Evolutionary conservation across 2,888 invertebrate species (phyloP), one percentile per base, ranked within the genome.

Genomic region (Cryptocephalus primarius): DNA sequence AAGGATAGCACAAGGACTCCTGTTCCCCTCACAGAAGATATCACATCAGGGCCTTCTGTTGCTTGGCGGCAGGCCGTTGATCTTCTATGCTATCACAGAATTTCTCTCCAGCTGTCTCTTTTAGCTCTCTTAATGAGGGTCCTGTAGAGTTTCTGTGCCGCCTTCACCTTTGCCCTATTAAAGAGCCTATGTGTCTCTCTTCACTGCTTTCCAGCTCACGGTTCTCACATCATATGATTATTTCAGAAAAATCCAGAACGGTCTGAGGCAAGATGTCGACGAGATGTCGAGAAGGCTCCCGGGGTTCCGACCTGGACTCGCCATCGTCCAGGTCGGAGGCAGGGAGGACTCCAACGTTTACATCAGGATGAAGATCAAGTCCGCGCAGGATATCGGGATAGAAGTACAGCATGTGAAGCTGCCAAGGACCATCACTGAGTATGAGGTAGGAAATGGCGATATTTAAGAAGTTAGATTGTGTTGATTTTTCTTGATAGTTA

Each of bases 301-400:
- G 2, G 71, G 75, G 49, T 91, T 87, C 67, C 69, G 70, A 53
- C 85, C 87, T 0, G 84, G 85, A 10, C 74, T 97, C 54, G 89
- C 93, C 14, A 94, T 97, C 64, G 88, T 97, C 40, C 88, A 97
- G 78, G 97, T 99, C 50, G 99, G 99, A 9, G 87, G 85, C 1
- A 79, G 96, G 1, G 92, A 93, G 68, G 97, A 99, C 72, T 97
- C 97, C 40, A 96, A 96, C 74, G 95, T 97, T 6, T 99, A 99
- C 73, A 97, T 99, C 64, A 77, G 91, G 33, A 92, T 90, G 85
- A 99, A 99, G 74, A 78, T 95, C 47, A 90, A 87, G 68, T 88
- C 92, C 0, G 96, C 96, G 0, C 79, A 74, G 44, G 88, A 91
- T 59, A 89, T 97, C 57, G 97, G 97, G 47, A 90, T 96, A 44